A percentile compares a stretch with the other conserved stretches of the same genome.
phyloP scores from a whole-genome alignment of 2,113 vertebrate species.

The Caranx melampygus region DNA sequence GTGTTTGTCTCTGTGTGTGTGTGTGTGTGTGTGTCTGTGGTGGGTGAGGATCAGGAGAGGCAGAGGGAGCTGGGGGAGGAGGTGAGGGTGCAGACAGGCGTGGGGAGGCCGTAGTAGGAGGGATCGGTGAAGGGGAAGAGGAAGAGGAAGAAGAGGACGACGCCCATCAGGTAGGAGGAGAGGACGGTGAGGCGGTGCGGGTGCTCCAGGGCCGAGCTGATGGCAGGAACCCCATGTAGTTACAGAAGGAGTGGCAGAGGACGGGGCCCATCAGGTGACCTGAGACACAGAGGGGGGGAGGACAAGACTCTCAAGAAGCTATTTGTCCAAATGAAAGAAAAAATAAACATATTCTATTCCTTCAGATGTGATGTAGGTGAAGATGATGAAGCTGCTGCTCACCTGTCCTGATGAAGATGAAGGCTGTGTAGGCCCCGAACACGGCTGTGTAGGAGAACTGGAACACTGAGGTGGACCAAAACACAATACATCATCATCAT shows the following conservation, averaged over 20 bases:
- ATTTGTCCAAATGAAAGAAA: no score
- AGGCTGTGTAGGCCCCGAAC: conserved; percentile 92
- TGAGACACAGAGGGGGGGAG: conserved; percentile 59
- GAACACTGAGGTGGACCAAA: conserved; percentile 83
- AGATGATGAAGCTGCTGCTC: conserved; percentile 21
- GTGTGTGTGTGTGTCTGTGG: not conserved
- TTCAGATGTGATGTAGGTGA: not conserved
- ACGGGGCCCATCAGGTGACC: conserved; percentile 93
- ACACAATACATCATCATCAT: conserved; percentile 13
- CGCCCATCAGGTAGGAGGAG: conserved; percentile 87
- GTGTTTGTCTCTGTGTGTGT: not conserved
- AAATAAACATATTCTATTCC: no score
- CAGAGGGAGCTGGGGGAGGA: conserved; percentile 79
- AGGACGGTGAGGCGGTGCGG: conserved; percentile 84
- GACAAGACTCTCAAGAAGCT: no score
- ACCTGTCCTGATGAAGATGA: conserved; percentile 95
- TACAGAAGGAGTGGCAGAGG: conserved; percentile 95
- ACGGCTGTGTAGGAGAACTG: conserved; percentile 96
- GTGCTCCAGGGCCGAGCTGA: conserved; percentile 89
- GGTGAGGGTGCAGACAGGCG: conserved; percentile 86
- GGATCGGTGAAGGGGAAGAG: conserved; percentile 91
- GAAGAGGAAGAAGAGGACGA: conserved; percentile 89
- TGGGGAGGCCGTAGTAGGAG: conserved; percentile 84
- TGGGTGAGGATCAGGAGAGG: conserved; percentile 72
- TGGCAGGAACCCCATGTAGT: conserved; percentile 92